Conservation (phyloP, 2,888 invertebrate species). For the Corythucha ciliata region DNA sequence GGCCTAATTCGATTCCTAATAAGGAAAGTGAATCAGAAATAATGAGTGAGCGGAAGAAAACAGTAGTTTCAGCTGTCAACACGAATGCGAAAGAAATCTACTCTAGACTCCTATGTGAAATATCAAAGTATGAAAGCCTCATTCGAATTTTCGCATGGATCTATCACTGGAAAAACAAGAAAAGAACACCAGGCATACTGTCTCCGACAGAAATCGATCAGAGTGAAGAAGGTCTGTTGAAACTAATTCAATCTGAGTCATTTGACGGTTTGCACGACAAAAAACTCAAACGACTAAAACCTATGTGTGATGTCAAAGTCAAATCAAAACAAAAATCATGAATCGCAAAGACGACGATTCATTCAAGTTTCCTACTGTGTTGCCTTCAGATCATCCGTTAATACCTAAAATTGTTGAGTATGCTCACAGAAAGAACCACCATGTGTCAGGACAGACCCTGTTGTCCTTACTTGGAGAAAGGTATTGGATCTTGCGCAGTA, state of each 20-base stretch:
- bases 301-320: not conserved
- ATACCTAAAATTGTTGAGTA: not conserved
- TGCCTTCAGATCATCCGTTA: not conserved
- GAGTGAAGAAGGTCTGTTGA: not conserved
- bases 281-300: slow-evolving; percentile 7
- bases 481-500: too few relatives aligned
- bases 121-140: not conserved
- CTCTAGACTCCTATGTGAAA: not conserved
- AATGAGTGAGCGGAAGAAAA: too few relatives aligned
- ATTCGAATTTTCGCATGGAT: too few relatives aligned
- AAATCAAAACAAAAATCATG: slow-evolving; percentile 3
- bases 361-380: not conserved
- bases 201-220: not conserved
- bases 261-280: not conserved
- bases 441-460: too few relatives aligned
- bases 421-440: too few relatives aligned
- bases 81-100: too few relatives aligned
- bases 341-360: slow-evolving; percentile 3
- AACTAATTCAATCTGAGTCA: not conserved
- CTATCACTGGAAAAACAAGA: slow-evolving; percentile 2
- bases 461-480: too few relatives aligned
- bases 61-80: too few relatives aligned
- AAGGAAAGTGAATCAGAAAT: not conserved
- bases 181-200: not conserved
- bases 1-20: not conserved